Base-by-base conservation (phyloP, 2,797 vertebrate species). In the Dendrocincla tyrannina region DNA sequence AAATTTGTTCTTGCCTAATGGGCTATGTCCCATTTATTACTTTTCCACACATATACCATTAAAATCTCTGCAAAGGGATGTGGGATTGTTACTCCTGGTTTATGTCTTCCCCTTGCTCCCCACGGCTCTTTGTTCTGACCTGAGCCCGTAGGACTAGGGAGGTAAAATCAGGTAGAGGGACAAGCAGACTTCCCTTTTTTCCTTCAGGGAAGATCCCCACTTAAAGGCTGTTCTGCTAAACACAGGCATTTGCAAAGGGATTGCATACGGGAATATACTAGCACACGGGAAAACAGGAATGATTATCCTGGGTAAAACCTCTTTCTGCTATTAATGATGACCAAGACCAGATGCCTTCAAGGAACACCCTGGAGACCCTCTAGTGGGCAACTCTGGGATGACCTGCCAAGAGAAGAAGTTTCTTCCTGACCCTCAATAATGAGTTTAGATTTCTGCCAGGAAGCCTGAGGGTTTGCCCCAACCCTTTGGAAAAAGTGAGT, bases 1-100 rank as follows among this genome's bases (percentile, higher is more conserved):
- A 97, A 97, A 97, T 98, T 97, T 97, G 97, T 97, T 98, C 98
- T 98, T 98, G 97, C 97, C 97, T 98, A 98, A 98, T 98, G 97
- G 97, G 88, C 97, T 98, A 97, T 97, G 96, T 96, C 97, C 79
- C 85, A 49, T 97, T 97, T 97, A 98, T 98, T 97, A 96, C 96
- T 96, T 97, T 97, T 97, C 60, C 91, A 50, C 95, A 93, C 78
- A 97, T 97, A 97, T 92, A 97, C 96, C 88, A 97, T 98, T 98
- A 97, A 97, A 98, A 88, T 95, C 94, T 86, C 41, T 19, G 42
- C 67, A 42, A 88, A 93, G 95, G 93, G 80, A 89, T 69, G 77
- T 64, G 56, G 39, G 76, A 84, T 84, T 89, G 63, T 85, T 94
- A 78, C 84, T 93, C 74, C 79, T 73, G 72, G 68, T 88, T 94